A percentile compares a stretch with the other conserved stretches of the same genome.
Evolutionary conservation across 2,797 vertebrate species (phyloP).

Genomic region (Glossophaga mutica): DNA sequence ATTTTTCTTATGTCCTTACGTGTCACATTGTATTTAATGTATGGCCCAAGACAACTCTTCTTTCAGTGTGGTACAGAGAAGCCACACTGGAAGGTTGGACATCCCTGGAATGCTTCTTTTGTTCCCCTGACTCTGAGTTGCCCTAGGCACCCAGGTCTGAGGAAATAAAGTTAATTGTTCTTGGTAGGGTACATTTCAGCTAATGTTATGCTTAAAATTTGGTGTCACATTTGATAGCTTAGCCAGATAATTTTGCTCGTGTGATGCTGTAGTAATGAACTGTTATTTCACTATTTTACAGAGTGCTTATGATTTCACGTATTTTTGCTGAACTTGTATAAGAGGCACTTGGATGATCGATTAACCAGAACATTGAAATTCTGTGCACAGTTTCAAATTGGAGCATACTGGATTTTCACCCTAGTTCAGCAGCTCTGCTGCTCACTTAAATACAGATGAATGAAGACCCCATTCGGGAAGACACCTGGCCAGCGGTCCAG

Average conservation of each 20-base stretch:
- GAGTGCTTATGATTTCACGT: slow-evolving; percentile 70
- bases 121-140: background rate
- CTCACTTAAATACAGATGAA: slow-evolving; percentile 95
- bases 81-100: too few species aligned
- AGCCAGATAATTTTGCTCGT: background rate
- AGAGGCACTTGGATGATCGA: slow-evolving; percentile 77
- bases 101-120: background rate
- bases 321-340: slow-evolving; percentile 59
- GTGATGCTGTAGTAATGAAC: slow-evolving; percentile 5
- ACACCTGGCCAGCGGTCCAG: slow-evolving; percentile 90
- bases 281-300: slow-evolving; percentile 76
- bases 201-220: background rate
- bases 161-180: background rate
- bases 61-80: too few species aligned
- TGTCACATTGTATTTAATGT: too few species aligned
- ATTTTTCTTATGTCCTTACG: too few species aligned
- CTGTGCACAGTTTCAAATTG: slow-evolving; percentile 67
- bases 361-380: slow-evolving; percentile 72
- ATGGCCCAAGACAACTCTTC: too few species aligned
- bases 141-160: background rate
- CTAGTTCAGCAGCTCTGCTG: slow-evolving; percentile 91
- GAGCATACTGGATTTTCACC: slow-evolving; percentile 85
- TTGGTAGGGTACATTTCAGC: background rate
- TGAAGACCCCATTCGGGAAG: slow-evolving; percentile 98
- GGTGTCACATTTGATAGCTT: background rate